phyloP scores from a whole-genome alignment of 2,797 vertebrate species.

The Loriculus beryllinus region DNA sequence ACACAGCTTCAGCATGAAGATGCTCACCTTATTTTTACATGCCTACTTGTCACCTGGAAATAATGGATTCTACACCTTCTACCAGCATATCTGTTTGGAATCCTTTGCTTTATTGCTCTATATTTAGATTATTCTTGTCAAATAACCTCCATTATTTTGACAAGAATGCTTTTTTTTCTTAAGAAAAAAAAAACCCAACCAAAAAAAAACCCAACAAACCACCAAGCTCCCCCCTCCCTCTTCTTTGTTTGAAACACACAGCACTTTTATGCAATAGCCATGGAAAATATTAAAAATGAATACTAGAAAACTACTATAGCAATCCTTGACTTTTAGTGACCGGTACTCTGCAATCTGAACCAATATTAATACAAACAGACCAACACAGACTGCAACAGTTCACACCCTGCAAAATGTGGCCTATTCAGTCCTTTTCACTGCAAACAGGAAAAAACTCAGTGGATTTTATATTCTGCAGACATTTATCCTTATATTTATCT shows the following conservation, averaged over 20 bases:
- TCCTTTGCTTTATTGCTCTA: neutral
- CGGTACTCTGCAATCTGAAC: conserved; percentile 32
- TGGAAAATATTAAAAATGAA: conserved; percentile 61
- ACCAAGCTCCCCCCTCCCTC: conserved; percentile 57
- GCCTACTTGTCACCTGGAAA: conserved; percentile 62
- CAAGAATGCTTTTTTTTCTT: neutral
- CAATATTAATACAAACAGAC: conserved; percentile 43
- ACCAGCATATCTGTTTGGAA: conserved; percentile 9
- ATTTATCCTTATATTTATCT: conserved; percentile 36
- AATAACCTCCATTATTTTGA: conserved; percentile 10
- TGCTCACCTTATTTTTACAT: conserved; percentile 46
- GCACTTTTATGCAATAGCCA: conserved; percentile 36
- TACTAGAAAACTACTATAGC: conserved; percentile 12
- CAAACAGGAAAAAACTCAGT: conserved; percentile 35
- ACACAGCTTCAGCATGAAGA: conserved; percentile 25
- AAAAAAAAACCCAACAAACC: neutral
- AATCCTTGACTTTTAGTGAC: conserved; percentile 39
- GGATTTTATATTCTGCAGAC: conserved; percentile 43
- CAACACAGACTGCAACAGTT: conserved; percentile 69
- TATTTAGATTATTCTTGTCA: neutral
- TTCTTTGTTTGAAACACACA: conserved; percentile 76
- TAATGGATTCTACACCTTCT: conserved; percentile 67
- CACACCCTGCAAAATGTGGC: conserved; percentile 81
- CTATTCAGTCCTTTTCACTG: conserved; percentile 72
- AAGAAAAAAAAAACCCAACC: too few species aligned